phyloP scores from a whole-genome alignment of 2,797 vertebrate genomes.

The Karalla daura region DNA sequence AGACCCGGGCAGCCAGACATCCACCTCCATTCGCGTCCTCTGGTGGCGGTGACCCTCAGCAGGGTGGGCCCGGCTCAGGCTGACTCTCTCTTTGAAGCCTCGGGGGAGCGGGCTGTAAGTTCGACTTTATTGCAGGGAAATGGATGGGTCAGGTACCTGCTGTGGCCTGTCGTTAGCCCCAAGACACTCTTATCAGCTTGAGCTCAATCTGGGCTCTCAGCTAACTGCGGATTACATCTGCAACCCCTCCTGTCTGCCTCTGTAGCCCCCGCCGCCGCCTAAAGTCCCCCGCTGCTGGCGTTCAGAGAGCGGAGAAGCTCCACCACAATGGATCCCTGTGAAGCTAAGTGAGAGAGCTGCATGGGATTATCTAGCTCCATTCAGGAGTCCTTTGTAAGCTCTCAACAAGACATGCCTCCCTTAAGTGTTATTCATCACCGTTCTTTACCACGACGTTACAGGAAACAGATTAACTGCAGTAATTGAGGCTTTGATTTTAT shows the following conservation, averaged over 20 bases:
- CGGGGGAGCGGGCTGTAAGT: slow-evolving; percentile 64
- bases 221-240: slow-evolving; percentile 73
- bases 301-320: slow-evolving; percentile 34
- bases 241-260: slow-evolving; percentile 52
- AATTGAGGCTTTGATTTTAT: slow-evolving; percentile 66
- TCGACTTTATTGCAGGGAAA: slow-evolving; percentile 81
- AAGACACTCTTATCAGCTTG: slow-evolving; percentile 74
- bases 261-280: slow-evolving; percentile 41
- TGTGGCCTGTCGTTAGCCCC: slow-evolving; percentile 78
- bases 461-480: slow-evolving; percentile 71
- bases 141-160: slow-evolving; percentile 79
- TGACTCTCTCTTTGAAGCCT: slow-evolving; percentile 76
- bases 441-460: slow-evolving; percentile 48
- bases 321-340: slow-evolving; percentile 57
- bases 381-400: slow-evolving; percentile 66
- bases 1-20: slow-evolving; percentile 28
- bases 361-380: slow-evolving; percentile 65
- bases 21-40: slow-evolving; percentile 32
- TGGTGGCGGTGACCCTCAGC: slow-evolving; percentile 58
- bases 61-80: slow-evolving; percentile 31
- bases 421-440: slow-evolving; percentile 54
- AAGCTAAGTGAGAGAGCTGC: slow-evolving; percentile 53
- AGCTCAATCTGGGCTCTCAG: slow-evolving; percentile 59
- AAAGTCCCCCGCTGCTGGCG: slow-evolving; percentile 54
- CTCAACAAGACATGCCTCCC: slow-evolving; percentile 54